Evolutionary conservation across 2,113 vertebrate species (phyloP).

Genomic region (Dendropsophus ebraccatus): DNA sequence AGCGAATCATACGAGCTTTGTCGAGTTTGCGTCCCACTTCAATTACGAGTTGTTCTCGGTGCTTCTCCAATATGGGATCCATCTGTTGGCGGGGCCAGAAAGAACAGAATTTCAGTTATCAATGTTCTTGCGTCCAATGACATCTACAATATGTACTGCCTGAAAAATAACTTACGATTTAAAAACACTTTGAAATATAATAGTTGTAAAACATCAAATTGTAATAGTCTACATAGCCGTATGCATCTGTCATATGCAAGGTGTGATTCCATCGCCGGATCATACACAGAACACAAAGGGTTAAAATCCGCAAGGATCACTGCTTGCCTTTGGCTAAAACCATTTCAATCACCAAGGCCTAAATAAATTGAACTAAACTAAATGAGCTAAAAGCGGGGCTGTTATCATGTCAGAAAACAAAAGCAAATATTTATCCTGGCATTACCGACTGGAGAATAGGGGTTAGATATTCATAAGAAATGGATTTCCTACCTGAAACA

Average conservation of each 20-base stretch:
- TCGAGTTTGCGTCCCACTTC: conserved; percentile 92
- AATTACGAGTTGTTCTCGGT: conserved; percentile 88
- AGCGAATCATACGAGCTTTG: conserved; percentile 96
- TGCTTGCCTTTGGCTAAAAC: conserved; percentile 22
- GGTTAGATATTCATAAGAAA: conserved; percentile 60
- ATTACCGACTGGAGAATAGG: conserved; percentile 72
- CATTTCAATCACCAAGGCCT: conserved; percentile 38
- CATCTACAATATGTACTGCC: not conserved
- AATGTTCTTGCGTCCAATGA: not conserved
- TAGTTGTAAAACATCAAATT: too few relatives aligned
- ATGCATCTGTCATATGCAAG: not conserved
- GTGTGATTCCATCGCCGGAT: not conserved
- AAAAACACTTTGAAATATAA: too few relatives aligned
- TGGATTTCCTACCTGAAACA: conserved; percentile 85
- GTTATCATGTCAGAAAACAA: conserved; percentile 67
- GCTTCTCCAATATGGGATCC: conserved; percentile 88
- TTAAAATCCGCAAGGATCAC: not conserved
- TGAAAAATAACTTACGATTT: not conserved
- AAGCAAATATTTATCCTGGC: conserved; percentile 76
- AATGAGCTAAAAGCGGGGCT: conserved; percentile 67
- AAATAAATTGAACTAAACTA: conserved; percentile 22
- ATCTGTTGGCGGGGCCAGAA: conserved; percentile 72
- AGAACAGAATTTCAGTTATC: not conserved
- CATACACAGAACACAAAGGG: not conserved
- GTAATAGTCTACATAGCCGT: not conserved